Evolutionary conservation across 2,888 invertebrate genomes (phyloP).

Genomic region (Pocota personata): DNA sequence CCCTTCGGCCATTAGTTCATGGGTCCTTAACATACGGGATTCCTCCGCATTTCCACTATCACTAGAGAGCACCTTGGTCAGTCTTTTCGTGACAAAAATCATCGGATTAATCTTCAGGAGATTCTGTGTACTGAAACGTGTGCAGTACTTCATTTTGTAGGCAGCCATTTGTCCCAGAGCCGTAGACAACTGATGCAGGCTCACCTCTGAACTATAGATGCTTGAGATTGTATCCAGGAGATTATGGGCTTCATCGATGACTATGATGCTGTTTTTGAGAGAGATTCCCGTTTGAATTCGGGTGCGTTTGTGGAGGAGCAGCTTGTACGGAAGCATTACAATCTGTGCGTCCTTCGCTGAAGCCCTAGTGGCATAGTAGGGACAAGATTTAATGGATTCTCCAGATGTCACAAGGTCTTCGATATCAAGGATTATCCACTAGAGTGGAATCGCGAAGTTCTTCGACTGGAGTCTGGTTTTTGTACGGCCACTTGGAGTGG

Average conservation of each 20-base stretch:
- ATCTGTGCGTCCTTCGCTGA: conserved; percentile 93
- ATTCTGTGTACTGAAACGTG: conserved; percentile 90
- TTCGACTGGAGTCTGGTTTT: conserved; percentile 86
- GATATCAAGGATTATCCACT: conserved; percentile 91
- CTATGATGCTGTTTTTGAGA: conserved; percentile 89
- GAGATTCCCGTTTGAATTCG: conserved; percentile 88
- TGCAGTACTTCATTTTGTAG: conserved; percentile 89
- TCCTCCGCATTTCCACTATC: not conserved
- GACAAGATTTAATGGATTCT: conserved; percentile 90
- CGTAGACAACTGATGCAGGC: conserved; percentile 86
- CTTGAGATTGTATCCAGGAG: conserved; percentile 94
- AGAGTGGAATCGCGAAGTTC: conserved; percentile 87
- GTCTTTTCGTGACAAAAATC: conserved; percentile 88
- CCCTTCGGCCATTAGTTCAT: conserved; percentile 90
- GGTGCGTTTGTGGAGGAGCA: conserved; percentile 90
- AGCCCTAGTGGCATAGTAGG: conserved; percentile 95
- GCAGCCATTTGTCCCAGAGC: conserved; percentile 87
- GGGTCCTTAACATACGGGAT: conserved; percentile 86
- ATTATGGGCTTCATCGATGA: conserved; percentile 99
- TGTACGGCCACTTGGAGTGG: conserved; percentile 87
- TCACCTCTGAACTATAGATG: conserved; percentile 91
- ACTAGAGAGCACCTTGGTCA: conserved; percentile 83
- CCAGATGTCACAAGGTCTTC: conserved; percentile 91
- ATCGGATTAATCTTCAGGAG: conserved; percentile 92
- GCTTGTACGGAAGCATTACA: conserved; percentile 90